These are phyloP conservation scores for Eupithecia centaureata DNA, from an alignment of 2,888 invertebrate species.

Conservation along the genomic window DNA sequence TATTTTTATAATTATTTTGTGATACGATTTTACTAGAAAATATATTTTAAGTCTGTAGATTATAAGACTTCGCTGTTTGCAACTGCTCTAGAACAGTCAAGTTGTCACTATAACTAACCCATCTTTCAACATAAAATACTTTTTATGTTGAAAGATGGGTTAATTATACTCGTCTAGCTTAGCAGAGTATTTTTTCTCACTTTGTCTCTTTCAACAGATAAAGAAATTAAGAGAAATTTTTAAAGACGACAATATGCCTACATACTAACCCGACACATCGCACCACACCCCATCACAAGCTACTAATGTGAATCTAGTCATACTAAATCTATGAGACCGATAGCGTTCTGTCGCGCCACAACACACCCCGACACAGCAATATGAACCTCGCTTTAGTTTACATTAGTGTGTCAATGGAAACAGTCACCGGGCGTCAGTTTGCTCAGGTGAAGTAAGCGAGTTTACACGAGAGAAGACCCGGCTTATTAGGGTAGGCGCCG, in stretches of 20 bases:
- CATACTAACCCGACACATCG: neutral
- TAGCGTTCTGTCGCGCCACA: too few relatives aligned
- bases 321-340: too few relatives aligned
- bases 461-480: constrained; percentile 67
- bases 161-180: too few relatives aligned
- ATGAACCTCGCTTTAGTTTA: too few relatives aligned
- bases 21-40: neutral
- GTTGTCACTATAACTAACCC: too few relatives aligned
- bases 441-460: constrained; percentile 71
- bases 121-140: too few relatives aligned
- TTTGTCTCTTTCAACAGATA: neutral
- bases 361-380: too few relatives aligned
- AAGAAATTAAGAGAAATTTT: neutral
- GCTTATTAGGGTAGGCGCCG: constrained; percentile 73
- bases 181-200: neutral
- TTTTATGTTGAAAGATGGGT: too few relatives aligned
- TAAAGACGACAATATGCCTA: neutral
- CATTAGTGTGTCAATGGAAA: constrained; percentile 3
- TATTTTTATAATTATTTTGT: neutral
- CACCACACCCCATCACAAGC: too few relatives aligned
- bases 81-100: too few relatives aligned
- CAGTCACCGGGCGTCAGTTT: constrained; percentile 60
- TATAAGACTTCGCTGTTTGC: neutral
- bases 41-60: too few relatives aligned
- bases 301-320: too few relatives aligned